Evolutionary conservation across 2,888 invertebrate species (phyloP).

Genomic region (Dioctria linearis): DNA sequence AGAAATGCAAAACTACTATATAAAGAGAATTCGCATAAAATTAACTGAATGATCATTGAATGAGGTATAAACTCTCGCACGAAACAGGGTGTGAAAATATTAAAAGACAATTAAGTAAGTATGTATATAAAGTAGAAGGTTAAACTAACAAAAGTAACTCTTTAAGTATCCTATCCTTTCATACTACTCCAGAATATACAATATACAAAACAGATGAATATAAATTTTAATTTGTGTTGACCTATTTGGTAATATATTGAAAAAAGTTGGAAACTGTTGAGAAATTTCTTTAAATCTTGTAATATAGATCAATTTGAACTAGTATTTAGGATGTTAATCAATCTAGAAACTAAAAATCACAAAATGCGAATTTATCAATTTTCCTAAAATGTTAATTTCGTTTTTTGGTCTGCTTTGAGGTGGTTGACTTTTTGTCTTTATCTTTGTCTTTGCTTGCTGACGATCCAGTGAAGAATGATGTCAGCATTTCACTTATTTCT

Average conservation of each 20-base stretch:
- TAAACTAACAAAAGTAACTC: not conserved
- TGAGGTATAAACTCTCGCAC: too few species aligned
- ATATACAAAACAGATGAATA: conserved; percentile 40
- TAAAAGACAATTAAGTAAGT: too few species aligned
- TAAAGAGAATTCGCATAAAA: too few species aligned
- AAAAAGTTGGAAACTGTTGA: conserved; percentile 32
- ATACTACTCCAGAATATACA: conserved; percentile 33
- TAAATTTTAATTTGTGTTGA: conserved; percentile 8
- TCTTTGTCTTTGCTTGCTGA: conserved; percentile 69
- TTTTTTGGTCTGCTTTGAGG: conserved; percentile 68
- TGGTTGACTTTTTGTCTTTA: conserved; percentile 66
- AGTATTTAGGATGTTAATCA: conserved; percentile 23
- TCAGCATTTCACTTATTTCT: conserved; percentile 96
- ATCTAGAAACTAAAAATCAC: conserved; percentile 35
- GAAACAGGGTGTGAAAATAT: too few species aligned
- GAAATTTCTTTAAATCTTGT: conserved; percentile 18
- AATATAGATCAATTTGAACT: conserved; percentile 44
- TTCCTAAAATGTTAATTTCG: conserved; percentile 64
- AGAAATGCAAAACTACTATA: too few species aligned
- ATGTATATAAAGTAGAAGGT: not conserved
- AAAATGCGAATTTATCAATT: conserved; percentile 27
- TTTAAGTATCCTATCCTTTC: conserved; percentile 20
- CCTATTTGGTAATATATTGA: conserved; percentile 32
- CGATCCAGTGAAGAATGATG: conserved; percentile 85
- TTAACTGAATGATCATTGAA: too few species aligned